phyloP scores from a whole-genome alignment of 2,888 invertebrate species.

The Dryadula phaetusa region DNA sequence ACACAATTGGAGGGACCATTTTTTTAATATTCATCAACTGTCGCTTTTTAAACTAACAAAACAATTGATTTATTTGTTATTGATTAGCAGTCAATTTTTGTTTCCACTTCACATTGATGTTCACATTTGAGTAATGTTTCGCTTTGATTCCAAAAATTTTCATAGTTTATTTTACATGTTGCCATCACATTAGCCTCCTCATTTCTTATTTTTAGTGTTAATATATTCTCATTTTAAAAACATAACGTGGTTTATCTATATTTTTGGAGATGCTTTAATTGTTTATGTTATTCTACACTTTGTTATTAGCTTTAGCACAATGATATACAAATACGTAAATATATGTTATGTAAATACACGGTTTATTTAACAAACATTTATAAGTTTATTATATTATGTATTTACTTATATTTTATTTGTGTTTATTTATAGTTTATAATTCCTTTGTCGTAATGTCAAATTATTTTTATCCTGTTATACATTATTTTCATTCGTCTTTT shows the following conservation, averaged over 20 bases:
- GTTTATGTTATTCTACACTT: constrained; percentile 15
- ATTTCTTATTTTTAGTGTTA: constrained; percentile 52
- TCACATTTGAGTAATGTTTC: constrained; percentile 82
- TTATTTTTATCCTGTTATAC: constrained; percentile 44
- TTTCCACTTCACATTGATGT: constrained; percentile 57
- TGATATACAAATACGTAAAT: neutral
- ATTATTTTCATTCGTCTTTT: constrained; percentile 51
- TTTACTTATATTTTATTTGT: neutral
- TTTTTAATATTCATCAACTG: constrained; percentile 62
- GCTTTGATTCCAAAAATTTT: constrained; percentile 78
- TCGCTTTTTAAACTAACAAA: constrained; percentile 66
- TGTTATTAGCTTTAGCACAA: constrained; percentile 4
- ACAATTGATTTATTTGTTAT: constrained; percentile 60
- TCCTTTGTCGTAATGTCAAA: neutral
- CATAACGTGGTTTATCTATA: constrained; percentile 4
- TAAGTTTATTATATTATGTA: neutral
- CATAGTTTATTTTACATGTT: constrained; percentile 62
- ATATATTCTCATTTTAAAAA: constrained; percentile 51
- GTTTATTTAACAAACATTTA: neutral
- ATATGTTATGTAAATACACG: constrained; percentile 6
- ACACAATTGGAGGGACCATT: constrained; percentile 69
- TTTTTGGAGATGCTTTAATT: constrained; percentile 29
- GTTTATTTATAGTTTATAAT: neutral
- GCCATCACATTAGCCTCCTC: constrained; percentile 65
- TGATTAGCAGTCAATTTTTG: constrained; percentile 60